These are phyloP conservation scores for Alviniconcha strummeri DNA, from an alignment of 2,888 invertebrate species.

Conservation along the genomic window DNA sequence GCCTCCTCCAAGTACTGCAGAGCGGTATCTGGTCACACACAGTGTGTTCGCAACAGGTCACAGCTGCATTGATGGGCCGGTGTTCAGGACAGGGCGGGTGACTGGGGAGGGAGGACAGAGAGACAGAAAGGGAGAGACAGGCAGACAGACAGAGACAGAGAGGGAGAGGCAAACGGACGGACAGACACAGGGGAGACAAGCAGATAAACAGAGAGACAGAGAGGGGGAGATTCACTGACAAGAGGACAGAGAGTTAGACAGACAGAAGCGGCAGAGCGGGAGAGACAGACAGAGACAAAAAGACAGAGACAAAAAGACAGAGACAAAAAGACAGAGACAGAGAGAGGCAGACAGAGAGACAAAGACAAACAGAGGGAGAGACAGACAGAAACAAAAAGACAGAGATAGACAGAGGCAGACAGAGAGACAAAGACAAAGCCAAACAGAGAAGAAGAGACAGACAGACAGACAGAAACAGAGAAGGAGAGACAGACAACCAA, in stretches of 20 bases:
- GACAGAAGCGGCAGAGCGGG: neutral
- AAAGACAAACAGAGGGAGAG: neutral
- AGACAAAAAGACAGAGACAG: neutral
- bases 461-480: neutral
- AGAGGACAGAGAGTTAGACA: neutral
- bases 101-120: neutral
- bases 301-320: neutral
- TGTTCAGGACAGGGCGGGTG: too few relatives aligned
- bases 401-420: neutral
- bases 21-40: neutral
- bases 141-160: neutral
- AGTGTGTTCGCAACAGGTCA: too few relatives aligned
- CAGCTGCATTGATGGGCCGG: too few relatives aligned
- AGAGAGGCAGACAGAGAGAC: neutral
- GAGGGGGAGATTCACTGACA: neutral
- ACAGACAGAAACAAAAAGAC: neutral
- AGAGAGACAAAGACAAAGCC: neutral
- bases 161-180: neutral
- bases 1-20: slow-evolving; percentile 25
- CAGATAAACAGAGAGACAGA: neutral
- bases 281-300: neutral
- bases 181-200: neutral
- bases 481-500: neutral
- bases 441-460: neutral
- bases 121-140: neutral